Conservation (phyloP, 2,888 invertebrate species). For the Idaea biselata region DNA sequence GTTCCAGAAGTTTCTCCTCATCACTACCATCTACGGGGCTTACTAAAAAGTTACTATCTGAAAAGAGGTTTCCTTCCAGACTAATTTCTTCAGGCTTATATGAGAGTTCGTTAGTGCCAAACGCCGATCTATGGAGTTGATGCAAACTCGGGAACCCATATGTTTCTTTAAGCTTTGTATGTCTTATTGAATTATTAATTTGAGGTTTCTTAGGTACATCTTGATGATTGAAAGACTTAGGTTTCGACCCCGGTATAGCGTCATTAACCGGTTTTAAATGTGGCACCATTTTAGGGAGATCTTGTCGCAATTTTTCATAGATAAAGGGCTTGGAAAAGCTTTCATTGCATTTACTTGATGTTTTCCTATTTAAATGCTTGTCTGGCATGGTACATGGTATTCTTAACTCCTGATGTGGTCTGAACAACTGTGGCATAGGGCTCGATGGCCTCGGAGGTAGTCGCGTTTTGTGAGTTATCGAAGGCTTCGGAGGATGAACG, state of each 20-base stretch:
- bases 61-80: not conserved
- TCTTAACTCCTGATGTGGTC: not conserved
- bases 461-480: not conserved
- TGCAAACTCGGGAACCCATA: not conserved
- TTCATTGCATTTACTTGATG: not conserved
- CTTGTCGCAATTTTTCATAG: not conserved
- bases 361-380: not conserved
- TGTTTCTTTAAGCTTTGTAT: not conserved
- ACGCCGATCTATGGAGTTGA: not conserved
- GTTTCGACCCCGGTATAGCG: not conserved
- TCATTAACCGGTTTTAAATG: not conserved
- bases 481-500: not conserved
- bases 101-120: not conserved
- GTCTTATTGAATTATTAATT: not conserved
- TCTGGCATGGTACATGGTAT: not conserved
- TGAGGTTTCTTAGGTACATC: not conserved
- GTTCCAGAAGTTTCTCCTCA: slow-evolving; percentile 27
- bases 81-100: not conserved
- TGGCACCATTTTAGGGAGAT: not conserved
- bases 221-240: not conserved
- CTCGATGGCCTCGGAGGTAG: not conserved
- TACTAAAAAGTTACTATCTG: not conserved
- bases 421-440: not conserved
- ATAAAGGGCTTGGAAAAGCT: not conserved
- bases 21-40: slow-evolving; percentile 9